Percentiles rank a stretch among this genome's conserved stretches.
Evolutionary conservation across 1,140 invertebrate genomes (phyloP).

Genomic region (Drosophila virilis): DNA sequence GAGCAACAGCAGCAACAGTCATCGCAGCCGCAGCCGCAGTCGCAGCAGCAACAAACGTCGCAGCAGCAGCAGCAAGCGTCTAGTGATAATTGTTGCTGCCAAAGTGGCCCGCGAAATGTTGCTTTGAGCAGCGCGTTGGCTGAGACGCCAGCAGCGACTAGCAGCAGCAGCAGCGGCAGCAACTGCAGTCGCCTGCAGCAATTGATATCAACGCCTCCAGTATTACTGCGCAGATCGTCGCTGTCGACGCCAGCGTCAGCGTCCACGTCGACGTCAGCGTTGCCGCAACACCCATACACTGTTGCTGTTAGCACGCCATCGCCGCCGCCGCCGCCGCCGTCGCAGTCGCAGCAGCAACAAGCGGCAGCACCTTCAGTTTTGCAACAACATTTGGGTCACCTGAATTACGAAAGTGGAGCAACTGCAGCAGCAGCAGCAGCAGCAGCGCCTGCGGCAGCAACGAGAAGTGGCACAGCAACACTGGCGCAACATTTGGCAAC

Average conservation of each 20-base stretch:
- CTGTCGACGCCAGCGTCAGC: conserved; percentile 51
- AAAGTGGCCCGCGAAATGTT: conserved; percentile 61
- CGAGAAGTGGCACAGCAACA: conserved; percentile 74
- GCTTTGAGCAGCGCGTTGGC: conserved; percentile 41
- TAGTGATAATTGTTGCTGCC: conserved; percentile 79
- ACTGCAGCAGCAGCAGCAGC: conserved; percentile 62
- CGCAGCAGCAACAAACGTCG: conserved; percentile 13
- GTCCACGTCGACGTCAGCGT: conserved; percentile 56
- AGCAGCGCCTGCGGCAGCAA: conserved; percentile 40
- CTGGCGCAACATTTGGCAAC: conserved; percentile 81
- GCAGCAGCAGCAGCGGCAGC: conserved; percentile 47
- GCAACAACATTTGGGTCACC: conserved; percentile 84
- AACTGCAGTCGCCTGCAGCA: conserved; percentile 81
- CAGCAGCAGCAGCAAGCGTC: conserved; percentile 37
- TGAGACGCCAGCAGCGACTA: conserved; percentile 30
- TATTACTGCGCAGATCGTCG: conserved; percentile 77
- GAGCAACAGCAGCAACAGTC: conserved; percentile 53
- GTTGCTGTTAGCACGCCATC: conserved; percentile 26
- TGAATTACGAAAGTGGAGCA: conserved; percentile 84
- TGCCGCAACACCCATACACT: conserved; percentile 22
- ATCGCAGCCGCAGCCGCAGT: conserved; percentile 38
- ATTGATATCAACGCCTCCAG: conserved; percentile 83
- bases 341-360: conserved; percentile 49
- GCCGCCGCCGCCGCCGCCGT: conserved; percentile 36
- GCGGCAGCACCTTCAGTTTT: conserved; percentile 76